Evolutionary conservation across 2,113 vertebrate genomes (phyloP).

Genomic region (Todiramphus chloris): DNA sequence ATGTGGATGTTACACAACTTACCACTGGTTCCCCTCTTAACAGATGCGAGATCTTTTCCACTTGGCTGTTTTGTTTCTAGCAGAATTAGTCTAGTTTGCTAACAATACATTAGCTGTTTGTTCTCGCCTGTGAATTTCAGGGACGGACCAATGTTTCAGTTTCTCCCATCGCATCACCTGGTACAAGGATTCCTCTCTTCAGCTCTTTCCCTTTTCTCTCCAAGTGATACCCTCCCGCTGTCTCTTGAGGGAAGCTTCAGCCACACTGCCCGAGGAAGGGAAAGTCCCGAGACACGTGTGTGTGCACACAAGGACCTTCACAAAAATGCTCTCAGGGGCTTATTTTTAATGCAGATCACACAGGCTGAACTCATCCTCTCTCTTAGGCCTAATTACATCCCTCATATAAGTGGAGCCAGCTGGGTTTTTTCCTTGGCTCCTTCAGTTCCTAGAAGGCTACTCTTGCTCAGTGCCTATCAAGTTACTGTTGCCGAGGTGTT

Average conservation of each 20-base stretch:
- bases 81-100: not conserved
- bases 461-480: not conserved
- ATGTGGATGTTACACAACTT: not conserved
- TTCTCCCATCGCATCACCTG: not conserved
- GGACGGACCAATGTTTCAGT: accelerated
- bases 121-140: not conserved
- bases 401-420: slow-evolving; percentile 58
- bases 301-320: not conserved
- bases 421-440: not conserved
- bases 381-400: slow-evolving; percentile 38
- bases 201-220: not conserved
- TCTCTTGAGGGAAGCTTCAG: not conserved
- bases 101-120: not conserved
- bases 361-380: slow-evolving; percentile 25
- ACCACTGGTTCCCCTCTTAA: not conserved
- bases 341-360: slow-evolving; percentile 41
- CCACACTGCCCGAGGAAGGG: not conserved
- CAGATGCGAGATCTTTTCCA: not conserved
- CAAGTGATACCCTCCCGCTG: not conserved
- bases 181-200: not conserved
- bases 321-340: not conserved
- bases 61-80: not conserved
- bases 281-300: not conserved
- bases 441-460: slow-evolving; percentile 22
- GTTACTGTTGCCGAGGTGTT: not conserved